These are phyloP conservation scores for Bergia sp. DNA, from an alignment of 92 coral and sea anemone genomes.

Conservation along the genomic window DNA sequence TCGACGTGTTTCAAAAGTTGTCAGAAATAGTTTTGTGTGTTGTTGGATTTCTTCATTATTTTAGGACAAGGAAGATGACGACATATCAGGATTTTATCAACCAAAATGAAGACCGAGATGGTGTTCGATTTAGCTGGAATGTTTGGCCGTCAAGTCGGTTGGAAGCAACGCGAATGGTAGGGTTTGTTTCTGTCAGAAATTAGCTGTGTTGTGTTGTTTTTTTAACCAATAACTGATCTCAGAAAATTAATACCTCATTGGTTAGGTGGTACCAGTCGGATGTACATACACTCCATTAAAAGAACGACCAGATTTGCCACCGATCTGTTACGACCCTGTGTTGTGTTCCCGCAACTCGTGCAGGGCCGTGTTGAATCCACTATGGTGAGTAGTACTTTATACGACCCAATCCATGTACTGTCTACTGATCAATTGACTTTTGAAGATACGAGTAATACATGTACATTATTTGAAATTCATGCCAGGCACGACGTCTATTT, in stretches of 20 bases:
- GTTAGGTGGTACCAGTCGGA: conserved; percentile 96
- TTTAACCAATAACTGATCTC: not conserved
- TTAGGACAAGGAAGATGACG: conserved; percentile 66
- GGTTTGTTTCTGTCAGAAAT: not conserved
- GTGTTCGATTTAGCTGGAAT: conserved; percentile 98
- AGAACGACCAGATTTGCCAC: conserved; percentile 96
- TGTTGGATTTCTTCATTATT: conserved; percentile 31
- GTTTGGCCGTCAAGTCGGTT: conserved; percentile 99
- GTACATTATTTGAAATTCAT: not conserved
- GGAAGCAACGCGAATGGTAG: conserved; percentile 99
- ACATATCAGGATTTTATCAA: conserved; percentile 97
- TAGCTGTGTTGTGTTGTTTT: not conserved
- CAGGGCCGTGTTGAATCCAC: conserved; percentile 93
- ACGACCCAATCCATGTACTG: not conserved
- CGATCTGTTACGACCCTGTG: conserved; percentile 98
- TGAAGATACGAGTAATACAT: not conserved
- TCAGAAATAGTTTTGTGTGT: conserved; percentile 14
- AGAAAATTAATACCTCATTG: conserved; percentile 1
- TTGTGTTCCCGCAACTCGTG: conserved; percentile 94
- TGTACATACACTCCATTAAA: conserved; percentile 92
- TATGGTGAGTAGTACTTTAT: conserved; percentile 71
- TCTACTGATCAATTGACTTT: not conserved
- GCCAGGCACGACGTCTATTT: not conserved
- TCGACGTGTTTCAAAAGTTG: conserved; percentile 42
- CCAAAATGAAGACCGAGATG: conserved; percentile 98